Conservation (phyloP, 2,113 vertebrate species). For the Syngnathus typhle region DNA sequence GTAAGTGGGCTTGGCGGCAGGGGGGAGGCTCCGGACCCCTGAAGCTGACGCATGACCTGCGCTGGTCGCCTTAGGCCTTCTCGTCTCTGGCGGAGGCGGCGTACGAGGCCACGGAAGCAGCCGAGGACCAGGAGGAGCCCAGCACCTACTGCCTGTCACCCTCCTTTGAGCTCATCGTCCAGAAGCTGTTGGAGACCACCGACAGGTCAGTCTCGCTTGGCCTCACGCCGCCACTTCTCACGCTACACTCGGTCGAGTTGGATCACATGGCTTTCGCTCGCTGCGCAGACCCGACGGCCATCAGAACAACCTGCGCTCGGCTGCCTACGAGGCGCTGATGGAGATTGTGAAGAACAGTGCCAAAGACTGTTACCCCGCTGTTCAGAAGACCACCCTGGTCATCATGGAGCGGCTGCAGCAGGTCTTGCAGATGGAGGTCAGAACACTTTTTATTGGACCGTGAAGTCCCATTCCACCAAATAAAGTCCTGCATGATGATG, state of each 20-base stretch:
- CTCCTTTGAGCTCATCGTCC: conserved; percentile 96
- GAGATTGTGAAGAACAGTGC: conserved; percentile 99
- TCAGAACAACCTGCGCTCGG: conserved; percentile 96
- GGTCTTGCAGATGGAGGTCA: conserved; percentile 98
- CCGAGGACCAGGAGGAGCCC: conserved; percentile 94
- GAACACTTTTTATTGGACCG: neutral
- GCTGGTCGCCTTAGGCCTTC: conserved; percentile 78
- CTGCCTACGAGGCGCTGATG: conserved; percentile 96
- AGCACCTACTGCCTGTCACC: conserved; percentile 94
- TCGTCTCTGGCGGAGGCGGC: conserved; percentile 95
- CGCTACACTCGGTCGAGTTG: neutral
- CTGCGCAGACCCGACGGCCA: conserved; percentile 86
- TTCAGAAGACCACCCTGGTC: conserved; percentile 96
- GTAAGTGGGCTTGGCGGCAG: conserved; percentile 56
- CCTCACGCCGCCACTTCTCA: neutral
- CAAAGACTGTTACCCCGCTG: conserved; percentile 96
- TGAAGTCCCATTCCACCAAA: neutral
- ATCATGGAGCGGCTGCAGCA: conserved; percentile 98
- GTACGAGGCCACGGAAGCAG: conserved; percentile 93
- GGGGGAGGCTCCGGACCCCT: too few relatives aligned
- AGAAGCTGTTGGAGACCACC: conserved; percentile 96
- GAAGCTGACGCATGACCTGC: neutral
- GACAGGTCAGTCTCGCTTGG: conserved; percentile 72
- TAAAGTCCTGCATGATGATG: neutral
- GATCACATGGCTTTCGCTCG: neutral